These are phyloP conservation scores for Pseudomyrmex flavicornis DNA, from an alignment of 1,140 invertebrate species.

Conservation along the genomic window DNA sequence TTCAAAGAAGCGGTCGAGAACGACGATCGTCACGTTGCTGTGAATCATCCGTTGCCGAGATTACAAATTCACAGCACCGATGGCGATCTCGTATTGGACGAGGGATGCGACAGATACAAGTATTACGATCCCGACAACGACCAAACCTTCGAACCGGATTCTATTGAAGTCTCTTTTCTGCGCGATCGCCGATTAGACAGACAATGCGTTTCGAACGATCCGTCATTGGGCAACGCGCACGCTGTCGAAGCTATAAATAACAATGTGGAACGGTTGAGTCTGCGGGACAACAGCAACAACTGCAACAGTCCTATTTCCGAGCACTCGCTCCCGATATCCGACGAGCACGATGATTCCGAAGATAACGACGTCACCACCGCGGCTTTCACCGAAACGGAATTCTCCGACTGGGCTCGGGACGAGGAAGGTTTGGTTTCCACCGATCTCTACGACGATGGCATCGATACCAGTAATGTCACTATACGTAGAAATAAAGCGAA, in stretches of 20 bases:
- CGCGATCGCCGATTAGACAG: slow-evolving; percentile 28
- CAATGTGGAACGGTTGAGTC: slow-evolving; percentile 77
- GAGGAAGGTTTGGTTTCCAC: slow-evolving; percentile 89
- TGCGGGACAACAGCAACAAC: slow-evolving; percentile 79
- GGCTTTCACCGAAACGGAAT: slow-evolving; percentile 92
- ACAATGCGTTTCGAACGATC: neutral
- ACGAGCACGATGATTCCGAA: slow-evolving; percentile 83
- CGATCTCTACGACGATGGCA: slow-evolving; percentile 88
- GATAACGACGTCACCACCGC: slow-evolving; percentile 88
- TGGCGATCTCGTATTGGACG: slow-evolving; percentile 79
- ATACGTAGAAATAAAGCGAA: slow-evolving; percentile 81
- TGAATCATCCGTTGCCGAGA: slow-evolving; percentile 77
- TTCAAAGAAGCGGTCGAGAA: slow-evolving; percentile 67
- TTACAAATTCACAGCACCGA: slow-evolving; percentile 81
- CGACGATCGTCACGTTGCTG: slow-evolving; percentile 53
- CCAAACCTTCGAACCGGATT: slow-evolving; percentile 82
- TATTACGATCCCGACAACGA: slow-evolving; percentile 74
- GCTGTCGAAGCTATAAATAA: slow-evolving; percentile 74
- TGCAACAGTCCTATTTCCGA: slow-evolving; percentile 84
- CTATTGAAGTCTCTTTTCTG: slow-evolving; percentile 78
- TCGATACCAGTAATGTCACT: slow-evolving; percentile 86
- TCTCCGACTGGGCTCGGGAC: slow-evolving; percentile 94
- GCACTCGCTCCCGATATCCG: slow-evolving; percentile 77
- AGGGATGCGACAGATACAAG: slow-evolving; percentile 76
- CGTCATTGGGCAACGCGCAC: neutral